phyloP scores from a whole-genome alignment of 2,888 invertebrate species.

The Hartigia nigra region DNA sequence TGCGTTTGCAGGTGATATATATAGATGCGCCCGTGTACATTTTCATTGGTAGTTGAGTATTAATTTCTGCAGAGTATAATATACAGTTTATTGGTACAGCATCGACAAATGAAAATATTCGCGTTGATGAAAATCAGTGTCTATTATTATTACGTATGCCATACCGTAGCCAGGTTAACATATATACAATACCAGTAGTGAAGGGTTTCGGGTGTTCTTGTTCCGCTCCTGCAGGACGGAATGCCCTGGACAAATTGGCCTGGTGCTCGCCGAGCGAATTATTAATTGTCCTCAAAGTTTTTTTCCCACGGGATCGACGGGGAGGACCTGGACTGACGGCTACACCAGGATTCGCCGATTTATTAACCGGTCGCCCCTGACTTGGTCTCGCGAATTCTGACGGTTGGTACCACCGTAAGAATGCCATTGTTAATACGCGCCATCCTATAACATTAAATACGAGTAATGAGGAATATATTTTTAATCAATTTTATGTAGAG shows the following conservation, averaged over 20 bases:
- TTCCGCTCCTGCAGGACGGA: conserved; percentile 31
- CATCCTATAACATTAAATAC: neutral
- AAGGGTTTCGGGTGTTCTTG: neutral
- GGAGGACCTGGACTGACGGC: neutral
- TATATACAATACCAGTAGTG: neutral
- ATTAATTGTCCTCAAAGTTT: conserved; percentile 55
- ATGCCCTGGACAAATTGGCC: conserved; percentile 61
- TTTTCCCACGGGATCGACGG: conserved; percentile 4
- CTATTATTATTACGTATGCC: neutral
- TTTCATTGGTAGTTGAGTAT: neutral
- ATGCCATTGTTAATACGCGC: neutral
- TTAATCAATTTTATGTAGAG: neutral
- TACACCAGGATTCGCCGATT: conserved; percentile 34
- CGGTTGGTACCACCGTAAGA: neutral
- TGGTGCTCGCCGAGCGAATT: conserved; percentile 54
- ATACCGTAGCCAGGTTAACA: neutral
- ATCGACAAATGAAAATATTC: neutral
- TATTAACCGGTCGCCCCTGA: conserved; percentile 52
- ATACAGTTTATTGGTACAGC: neutral
- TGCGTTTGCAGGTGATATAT: neutral
- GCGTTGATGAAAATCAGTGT: neutral
- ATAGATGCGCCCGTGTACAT: neutral
- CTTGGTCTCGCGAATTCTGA: neutral
- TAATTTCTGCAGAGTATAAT: neutral
- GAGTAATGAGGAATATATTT: neutral